These are phyloP conservation scores for Punctoribates punctum DNA, from an alignment of 2,888 invertebrate species.

Conservation along the genomic window DNA sequence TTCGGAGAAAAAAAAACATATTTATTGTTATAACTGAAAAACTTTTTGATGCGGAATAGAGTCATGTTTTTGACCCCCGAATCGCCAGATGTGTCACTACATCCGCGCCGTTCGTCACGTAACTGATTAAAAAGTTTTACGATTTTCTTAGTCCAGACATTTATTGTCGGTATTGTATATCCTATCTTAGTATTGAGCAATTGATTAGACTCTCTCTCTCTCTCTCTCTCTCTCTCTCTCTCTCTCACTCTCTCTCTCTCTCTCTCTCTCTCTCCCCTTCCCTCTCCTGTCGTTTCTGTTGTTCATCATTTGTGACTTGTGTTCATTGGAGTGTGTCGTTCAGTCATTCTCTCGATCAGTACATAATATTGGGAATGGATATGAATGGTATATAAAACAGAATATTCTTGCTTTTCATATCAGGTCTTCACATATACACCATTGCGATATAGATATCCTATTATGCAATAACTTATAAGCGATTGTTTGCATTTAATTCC, in stretches of 20 bases:
- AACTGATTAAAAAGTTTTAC: background rate
- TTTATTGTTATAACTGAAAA: background rate
- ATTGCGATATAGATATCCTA: no score
- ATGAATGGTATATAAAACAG: no score
- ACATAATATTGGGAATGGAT: background rate
- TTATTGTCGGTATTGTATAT: background rate
- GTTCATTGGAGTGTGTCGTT: conserved; percentile 28
- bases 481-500: no score
- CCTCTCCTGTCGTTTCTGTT: background rate
- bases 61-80: conserved; percentile 6
- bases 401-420: no score
- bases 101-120: conserved; percentile 11
- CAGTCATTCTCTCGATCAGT: background rate
- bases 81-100: conserved; percentile 11
- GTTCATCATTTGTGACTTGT: conserved; percentile 34
- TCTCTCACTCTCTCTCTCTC: background rate
- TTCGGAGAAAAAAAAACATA: background rate
- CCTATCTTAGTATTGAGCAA: background rate
- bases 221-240: background rate
- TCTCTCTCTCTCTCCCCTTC: background rate
- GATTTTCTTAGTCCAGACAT: background rate
- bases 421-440: no score
- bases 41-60: conserved; percentile 27
- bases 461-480: no score
- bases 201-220: conserved; percentile 11